Evolutionary conservation across 2,113 vertebrate species (phyloP).

Genomic region (Grammomys dolichurus): DNA sequence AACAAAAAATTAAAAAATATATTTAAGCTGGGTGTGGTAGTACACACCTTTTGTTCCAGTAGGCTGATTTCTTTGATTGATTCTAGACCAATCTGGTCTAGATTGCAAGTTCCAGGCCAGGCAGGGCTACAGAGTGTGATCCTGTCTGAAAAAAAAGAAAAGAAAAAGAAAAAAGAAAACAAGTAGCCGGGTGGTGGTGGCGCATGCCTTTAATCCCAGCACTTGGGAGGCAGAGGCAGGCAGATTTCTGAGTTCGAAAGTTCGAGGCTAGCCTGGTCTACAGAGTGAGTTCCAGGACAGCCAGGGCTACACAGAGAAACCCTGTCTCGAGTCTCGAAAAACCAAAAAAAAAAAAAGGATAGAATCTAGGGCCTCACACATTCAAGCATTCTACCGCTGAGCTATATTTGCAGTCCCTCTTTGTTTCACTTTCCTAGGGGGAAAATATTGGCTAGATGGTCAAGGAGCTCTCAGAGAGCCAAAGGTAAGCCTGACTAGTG

Average conservation of each 20-base stretch:
- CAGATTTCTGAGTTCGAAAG: no score
- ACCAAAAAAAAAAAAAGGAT: background rate
- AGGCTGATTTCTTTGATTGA: background rate
- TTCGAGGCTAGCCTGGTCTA: no score
- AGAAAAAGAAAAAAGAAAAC: background rate
- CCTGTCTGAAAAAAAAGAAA: background rate
- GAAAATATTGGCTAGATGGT: background rate
- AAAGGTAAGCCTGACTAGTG: background rate
- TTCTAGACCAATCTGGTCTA: background rate
- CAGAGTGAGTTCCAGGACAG: no score
- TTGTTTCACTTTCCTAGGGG: background rate
- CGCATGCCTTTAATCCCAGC: no score
- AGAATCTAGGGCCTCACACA: background rate
- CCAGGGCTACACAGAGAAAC: no score
- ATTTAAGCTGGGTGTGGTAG: background rate
- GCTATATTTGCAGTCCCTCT: background rate
- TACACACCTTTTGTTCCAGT: background rate
- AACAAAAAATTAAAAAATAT: background rate
- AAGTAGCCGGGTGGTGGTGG: background rate
- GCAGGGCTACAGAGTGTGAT: background rate
- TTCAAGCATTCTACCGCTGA: background rate
- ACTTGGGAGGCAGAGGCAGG: no score
- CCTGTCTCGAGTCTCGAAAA: no score
- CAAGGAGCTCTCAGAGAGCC: background rate
- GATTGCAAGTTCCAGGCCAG: background rate